Evolutionary conservation across 2,113 vertebrate species (phyloP), one percentile per base, ranked within the genome.

Genomic region (Oreochromis tanganicae): DNA sequence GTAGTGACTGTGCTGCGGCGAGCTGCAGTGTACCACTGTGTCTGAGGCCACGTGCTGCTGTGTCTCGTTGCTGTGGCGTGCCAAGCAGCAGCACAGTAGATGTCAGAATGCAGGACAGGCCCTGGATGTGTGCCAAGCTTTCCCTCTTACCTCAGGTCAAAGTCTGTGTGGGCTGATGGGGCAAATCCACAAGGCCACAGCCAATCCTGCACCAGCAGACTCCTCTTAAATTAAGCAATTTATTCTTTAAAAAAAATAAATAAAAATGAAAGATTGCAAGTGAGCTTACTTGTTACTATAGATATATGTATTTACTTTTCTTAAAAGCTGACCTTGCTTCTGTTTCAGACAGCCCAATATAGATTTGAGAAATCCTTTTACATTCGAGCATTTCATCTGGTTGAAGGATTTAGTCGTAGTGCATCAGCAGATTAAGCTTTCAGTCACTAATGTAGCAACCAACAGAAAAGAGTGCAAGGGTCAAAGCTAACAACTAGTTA

Each of bases 121-220:
- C 29, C 21, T 93, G 94, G 90, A 55, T 52, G 56, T 83, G 81
- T 84, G 88, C 94, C 93, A 92, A 84, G 75, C 50, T 82, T 56
- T 73, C 56, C 63, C 81, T 85, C 85, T 89, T 32, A 84, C 85
- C 52, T n/a, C 85, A 5, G 92, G 93, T 92, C 90, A 94, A 93
- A 93, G 94, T 94, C 91, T 94, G 92, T 84, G 90, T 54, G 83
- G 88, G 86, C 87, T 85, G 85, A 73, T 34, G 79, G 46, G 84
- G 82, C 48, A 82, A 88, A 82, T 52, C 6, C 11, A 63, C 41
- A 88, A 85, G 73, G 61, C 68, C 50, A 8, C 68, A 89, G 84
- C 90, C 93, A 91, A 85, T 87, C 86, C 79, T 14, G 81, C 83
- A 21, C 34, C 83, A 50, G 85, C 71, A 68, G 81, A 34, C 82